These are phyloP conservation scores for Nothura maculosa DNA, from an alignment of 2,797 vertebrate species.

Conservation along the genomic window DNA sequence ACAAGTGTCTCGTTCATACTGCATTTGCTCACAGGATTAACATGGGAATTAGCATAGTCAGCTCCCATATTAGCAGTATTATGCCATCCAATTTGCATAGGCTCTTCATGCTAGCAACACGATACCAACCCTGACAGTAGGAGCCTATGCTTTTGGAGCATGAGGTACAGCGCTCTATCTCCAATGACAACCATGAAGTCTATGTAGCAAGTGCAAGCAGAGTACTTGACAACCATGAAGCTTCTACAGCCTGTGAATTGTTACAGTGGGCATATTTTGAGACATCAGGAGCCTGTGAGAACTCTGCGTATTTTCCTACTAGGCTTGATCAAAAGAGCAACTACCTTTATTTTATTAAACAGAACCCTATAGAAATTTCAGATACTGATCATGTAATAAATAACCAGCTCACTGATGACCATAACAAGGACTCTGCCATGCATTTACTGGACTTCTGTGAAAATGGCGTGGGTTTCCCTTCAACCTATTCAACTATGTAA, in stretches of 20 bases:
- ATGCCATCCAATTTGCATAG: conserved; percentile 54
- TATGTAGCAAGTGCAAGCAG: conserved; percentile 55
- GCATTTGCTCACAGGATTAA: conserved; percentile 4
- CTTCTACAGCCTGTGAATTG: conserved; percentile 59
- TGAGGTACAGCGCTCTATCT: conserved; percentile 59
- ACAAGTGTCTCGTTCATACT: not conserved
- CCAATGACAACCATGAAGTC: conserved; percentile 77
- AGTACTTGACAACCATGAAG: conserved; percentile 78
- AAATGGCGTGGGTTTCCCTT: conserved; percentile 32
- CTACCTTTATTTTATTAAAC: conserved; percentile 26
- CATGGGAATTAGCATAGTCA: conserved; percentile 41
- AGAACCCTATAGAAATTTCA: conserved; percentile 51
- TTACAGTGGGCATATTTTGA: conserved; percentile 73
- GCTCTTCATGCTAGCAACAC: not conserved
- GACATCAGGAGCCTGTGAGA: conserved; percentile 67
- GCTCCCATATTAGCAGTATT: conserved; percentile 49
- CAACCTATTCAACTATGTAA: conserved; percentile 31
- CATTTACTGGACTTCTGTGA: conserved; percentile 23
- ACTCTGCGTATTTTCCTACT: conserved; percentile 40
- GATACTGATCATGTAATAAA: conserved; percentile 48
- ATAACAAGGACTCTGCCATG: conserved; percentile 53
- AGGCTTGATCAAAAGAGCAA: conserved; percentile 63
- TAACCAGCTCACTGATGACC: conserved; percentile 54
- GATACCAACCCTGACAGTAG: conserved; percentile 49
- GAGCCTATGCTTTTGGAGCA: conserved; percentile 22